Evolutionary conservation across 2,888 invertebrate species (phyloP).

Genomic region (Ormia ochracea): DNA sequence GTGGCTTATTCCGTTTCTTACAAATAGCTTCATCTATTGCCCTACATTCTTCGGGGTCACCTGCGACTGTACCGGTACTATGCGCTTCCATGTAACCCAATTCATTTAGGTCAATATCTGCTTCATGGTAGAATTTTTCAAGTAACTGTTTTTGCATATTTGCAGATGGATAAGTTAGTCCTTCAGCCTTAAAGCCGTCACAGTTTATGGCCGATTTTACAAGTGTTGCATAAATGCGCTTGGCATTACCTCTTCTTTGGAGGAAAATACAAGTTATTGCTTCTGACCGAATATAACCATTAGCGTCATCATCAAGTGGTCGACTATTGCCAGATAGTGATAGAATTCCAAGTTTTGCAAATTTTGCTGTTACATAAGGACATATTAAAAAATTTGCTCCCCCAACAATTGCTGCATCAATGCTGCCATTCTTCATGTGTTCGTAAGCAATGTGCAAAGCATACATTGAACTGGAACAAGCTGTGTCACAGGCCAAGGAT

Average conservation of each 20-base stretch:
- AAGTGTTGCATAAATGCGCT: constrained; percentile 82
- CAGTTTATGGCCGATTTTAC: constrained; percentile 88
- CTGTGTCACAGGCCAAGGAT: constrained; percentile 92
- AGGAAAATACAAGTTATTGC: constrained; percentile 84
- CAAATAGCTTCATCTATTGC: constrained; percentile 89
- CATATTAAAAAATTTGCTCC: constrained; percentile 91
- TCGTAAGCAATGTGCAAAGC: constrained; percentile 89
- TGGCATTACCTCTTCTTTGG: constrained; percentile 83
- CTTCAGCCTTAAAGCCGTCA: constrained; percentile 85
- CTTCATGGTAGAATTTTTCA: constrained; percentile 82
- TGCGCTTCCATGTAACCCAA: constrained; percentile 91
- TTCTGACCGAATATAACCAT: constrained; percentile 90
- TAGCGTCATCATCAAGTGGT: constrained; percentile 90
- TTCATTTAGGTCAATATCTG: constrained; percentile 82
- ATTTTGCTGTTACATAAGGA: constrained; percentile 92
- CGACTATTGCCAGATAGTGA: constrained; percentile 91
- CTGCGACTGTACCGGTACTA: constrained; percentile 87
- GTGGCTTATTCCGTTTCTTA: constrained; percentile 83
- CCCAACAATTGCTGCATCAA: constrained; percentile 93
- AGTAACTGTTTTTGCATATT: constrained; percentile 81
- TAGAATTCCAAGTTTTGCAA: constrained; percentile 86
- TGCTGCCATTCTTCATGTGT: constrained; percentile 86
- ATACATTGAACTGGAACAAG: constrained; percentile 94
- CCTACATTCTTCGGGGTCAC: constrained; percentile 94
- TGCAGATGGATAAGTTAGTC: constrained; percentile 83